Conservation (phyloP, 2,113 vertebrate species). For the Hypocryptadius cinnamomeus region DNA sequence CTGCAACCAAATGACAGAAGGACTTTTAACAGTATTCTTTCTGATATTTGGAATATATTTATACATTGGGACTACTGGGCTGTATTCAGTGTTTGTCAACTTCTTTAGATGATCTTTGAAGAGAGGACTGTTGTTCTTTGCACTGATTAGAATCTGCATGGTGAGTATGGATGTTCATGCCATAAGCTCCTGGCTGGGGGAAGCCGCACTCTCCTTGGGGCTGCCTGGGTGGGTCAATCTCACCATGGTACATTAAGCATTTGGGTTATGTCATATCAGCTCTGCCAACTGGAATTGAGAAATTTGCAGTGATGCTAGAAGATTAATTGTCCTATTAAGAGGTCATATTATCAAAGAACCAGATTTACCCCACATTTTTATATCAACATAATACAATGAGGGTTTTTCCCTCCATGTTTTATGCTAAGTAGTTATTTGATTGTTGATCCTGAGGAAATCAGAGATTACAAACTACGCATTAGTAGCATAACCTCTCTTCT, state of each 20-base stretch:
- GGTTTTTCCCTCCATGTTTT: not conserved
- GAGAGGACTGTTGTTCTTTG: not conserved
- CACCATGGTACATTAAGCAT: not conserved
- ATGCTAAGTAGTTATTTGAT: not conserved
- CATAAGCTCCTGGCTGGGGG: not conserved
- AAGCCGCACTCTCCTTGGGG: not conserved
- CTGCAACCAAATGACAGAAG: not conserved
- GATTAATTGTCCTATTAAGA: constrained; percentile 17
- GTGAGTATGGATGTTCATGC: not conserved
- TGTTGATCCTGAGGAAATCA: not conserved
- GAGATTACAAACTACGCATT: not conserved
- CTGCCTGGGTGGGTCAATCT: not conserved
- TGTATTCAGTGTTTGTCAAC: not conserved
- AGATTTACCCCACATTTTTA: not conserved
- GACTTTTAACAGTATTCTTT: not conserved
- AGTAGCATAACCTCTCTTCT: not conserved
- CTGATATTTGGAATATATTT: not conserved
- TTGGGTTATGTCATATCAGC: not conserved
- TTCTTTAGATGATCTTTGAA: not conserved
- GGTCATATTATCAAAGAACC: not conserved
- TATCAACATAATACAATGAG: not conserved
- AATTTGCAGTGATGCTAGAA: not conserved
- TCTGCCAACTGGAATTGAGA: constrained; percentile 2
- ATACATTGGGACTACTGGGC: not conserved
- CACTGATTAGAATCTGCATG: not conserved